Base-by-base conservation (phyloP, 2,797 vertebrate species). In the Gallinago solitaria region DNA sequence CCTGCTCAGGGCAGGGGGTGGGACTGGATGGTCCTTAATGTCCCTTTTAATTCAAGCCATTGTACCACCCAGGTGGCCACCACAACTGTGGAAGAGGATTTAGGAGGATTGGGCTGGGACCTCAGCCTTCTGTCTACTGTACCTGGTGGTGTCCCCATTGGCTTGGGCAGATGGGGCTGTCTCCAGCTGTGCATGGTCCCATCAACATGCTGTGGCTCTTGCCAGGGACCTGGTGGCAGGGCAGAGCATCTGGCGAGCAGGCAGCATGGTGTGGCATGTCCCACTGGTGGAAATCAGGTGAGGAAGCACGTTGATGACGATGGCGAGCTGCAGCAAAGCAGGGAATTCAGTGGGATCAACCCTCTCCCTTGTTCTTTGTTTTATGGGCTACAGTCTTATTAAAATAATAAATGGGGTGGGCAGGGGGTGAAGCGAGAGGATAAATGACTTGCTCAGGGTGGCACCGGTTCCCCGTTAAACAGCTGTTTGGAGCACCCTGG, bases 181-280 rank as follows among this genome's bases (percentile, higher is more conserved):
- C 30, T 18, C 27, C 0, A 3, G 10, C n/a, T 77, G 14, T 16
- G 24, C 11, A 2, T 0, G 2, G 6, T 57, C 59, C 61, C 9
- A 1, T 4, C 4, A 27, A 35, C 28, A 48, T 1, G 5, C 78
- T 16, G 18, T 1, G 3, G 53, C 20, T 64, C 47, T 3, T 11
- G 30, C 8, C 41, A 20, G 51, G 50, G 28, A 18, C 12, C 5
- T 4, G 16, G 32, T 32, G n/a, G 45, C 30, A 73, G 56, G 47
- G 20, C 48, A 43, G 28, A 64, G 10, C 33, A 32, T 23, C 15
- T 5, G 21, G 53, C 15, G 20, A 45, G 28, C 43, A 9, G 45
- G 11, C 35, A 20, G 33, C 24, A 1, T 0, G 1, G 21, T 1
- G 14, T 35, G 71, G 41, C 16, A 6, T 9, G 27, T 68, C 39